These are phyloP conservation scores for Zaprionus obscuricornis DNA, from an alignment of 2,888 invertebrate genomes.

Conservation along the genomic window DNA sequence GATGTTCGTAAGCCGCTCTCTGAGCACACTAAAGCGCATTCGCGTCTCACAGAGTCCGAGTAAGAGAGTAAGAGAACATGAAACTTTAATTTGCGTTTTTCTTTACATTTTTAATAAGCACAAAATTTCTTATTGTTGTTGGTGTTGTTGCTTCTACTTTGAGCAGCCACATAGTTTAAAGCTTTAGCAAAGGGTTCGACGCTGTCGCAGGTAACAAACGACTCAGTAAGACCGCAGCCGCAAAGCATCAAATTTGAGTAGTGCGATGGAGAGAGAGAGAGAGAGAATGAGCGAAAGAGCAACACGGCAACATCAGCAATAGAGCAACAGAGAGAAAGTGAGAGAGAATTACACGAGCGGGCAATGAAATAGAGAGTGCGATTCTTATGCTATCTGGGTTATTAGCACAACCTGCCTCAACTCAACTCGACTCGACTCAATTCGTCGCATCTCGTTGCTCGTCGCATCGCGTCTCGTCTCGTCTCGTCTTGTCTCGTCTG, in stretches of 20 bases:
- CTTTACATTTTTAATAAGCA: slow-evolving; percentile 66
- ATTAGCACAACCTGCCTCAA: slow-evolving; percentile 78
- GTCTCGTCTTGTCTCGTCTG: slow-evolving; percentile 18
- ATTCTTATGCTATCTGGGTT: slow-evolving; percentile 67
- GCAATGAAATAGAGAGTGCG: slow-evolving; percentile 44
- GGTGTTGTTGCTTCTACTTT: too few relatives aligned
- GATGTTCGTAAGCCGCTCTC: slow-evolving; percentile 12
- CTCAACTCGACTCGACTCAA: slow-evolving; percentile 32
- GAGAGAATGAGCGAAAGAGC: slow-evolving; percentile 8
- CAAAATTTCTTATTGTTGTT: slow-evolving; percentile 23
- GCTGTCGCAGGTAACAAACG: slow-evolving; percentile 42
- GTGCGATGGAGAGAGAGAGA: slow-evolving; percentile 2
- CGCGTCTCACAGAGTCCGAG: slow-evolving; percentile 17
- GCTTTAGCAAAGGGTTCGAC: slow-evolving; percentile 41
- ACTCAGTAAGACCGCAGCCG: slow-evolving; percentile 11
- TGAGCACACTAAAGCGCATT: slow-evolving; percentile 28
- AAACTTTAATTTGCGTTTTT: slow-evolving; percentile 69
- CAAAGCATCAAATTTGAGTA: slow-evolving; percentile 27
- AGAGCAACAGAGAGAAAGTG: too few relatives aligned
- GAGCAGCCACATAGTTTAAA: too few relatives aligned
- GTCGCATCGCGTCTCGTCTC: slow-evolving; percentile 15
- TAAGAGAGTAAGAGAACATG: slow-evolving; percentile 23
- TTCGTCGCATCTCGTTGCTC: slow-evolving; percentile 18
- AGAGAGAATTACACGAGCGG: not conserved
- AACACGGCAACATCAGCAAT: too few relatives aligned